Evolutionary conservation across 2,113 vertebrate species (phyloP).

Genomic region (Clinocottus analis): DNA sequence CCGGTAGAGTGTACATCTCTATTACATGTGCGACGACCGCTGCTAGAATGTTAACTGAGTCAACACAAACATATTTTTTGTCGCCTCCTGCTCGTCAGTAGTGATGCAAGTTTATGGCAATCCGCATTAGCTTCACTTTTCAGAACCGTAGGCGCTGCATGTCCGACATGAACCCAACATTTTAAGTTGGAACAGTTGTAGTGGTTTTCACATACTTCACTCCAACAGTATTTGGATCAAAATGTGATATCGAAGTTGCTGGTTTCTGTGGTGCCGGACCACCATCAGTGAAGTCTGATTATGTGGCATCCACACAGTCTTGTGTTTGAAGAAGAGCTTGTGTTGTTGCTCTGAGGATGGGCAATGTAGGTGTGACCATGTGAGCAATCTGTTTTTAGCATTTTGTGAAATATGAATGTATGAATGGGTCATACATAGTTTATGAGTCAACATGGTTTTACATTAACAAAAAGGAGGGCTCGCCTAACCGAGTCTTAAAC

Average conservation of each 20-base stretch:
- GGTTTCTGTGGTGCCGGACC: background rate
- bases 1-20: background rate
- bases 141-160: too few species aligned
- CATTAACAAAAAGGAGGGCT: background rate
- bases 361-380: background rate
- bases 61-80: too few species aligned
- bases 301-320: background rate
- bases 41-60: background rate
- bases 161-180: too few species aligned
- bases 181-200: too few species aligned
- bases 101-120: too few species aligned
- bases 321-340: background rate
- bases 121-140: too few species aligned
- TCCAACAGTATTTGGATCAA: background rate
- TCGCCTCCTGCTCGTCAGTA: too few species aligned
- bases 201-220: background rate
- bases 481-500: background rate
- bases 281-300: background rate
- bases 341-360: background rate
- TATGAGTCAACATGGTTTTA: background rate
- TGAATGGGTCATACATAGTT: constrained; percentile 6
- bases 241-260: background rate
- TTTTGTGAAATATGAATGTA: background rate
- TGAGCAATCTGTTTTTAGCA: background rate
- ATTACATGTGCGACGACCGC: background rate